Evolutionary conservation across 2,888 invertebrate species (phyloP).

Genomic region (Metellina segmentata): DNA sequence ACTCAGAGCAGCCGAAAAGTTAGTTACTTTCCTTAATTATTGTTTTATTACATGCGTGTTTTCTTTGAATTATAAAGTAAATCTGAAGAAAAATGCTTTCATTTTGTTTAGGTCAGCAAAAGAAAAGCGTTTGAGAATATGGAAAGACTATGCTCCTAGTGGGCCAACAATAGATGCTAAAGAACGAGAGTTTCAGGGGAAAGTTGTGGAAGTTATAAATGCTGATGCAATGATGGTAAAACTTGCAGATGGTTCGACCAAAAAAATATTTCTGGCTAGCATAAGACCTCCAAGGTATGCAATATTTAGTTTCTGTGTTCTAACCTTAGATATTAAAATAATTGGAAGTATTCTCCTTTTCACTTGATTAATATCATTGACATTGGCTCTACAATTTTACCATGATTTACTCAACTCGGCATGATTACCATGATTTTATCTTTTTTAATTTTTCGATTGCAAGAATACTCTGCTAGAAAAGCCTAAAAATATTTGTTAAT

Average conservation of each 20-base stretch:
- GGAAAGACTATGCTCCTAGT: conserved; percentile 93
- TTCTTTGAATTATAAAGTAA: conserved; percentile 2
- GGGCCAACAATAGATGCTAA: conserved; percentile 84
- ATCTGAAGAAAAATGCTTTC: not conserved
- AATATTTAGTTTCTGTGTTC: not conserved
- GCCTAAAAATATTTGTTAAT: not conserved
- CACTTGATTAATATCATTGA: too few relatives aligned
- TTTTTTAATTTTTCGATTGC: too few relatives aligned
- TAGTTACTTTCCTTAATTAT: not conserved
- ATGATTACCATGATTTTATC: too few relatives aligned
- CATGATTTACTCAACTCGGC: too few relatives aligned
- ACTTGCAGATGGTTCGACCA: conserved; percentile 87
- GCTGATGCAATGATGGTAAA: conserved; percentile 96
- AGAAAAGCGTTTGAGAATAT: conserved; percentile 91
- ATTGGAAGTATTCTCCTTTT: too few relatives aligned
- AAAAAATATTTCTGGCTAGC: conserved; percentile 97
- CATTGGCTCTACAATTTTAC: too few relatives aligned
- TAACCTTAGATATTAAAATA: too few relatives aligned
- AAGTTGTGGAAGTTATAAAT: conserved; percentile 94
- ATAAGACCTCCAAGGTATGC: conserved; percentile 94
- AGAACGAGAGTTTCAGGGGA: conserved; percentile 90
- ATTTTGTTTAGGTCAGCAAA: conserved; percentile 85
- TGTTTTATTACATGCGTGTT: not conserved
- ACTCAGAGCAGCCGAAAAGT: conserved; percentile 91
- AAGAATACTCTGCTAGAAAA: too few relatives aligned